These are phyloP conservation scores for Cydia splendana DNA, from an alignment of 1,140 invertebrate species.

Conservation along the genomic window DNA sequence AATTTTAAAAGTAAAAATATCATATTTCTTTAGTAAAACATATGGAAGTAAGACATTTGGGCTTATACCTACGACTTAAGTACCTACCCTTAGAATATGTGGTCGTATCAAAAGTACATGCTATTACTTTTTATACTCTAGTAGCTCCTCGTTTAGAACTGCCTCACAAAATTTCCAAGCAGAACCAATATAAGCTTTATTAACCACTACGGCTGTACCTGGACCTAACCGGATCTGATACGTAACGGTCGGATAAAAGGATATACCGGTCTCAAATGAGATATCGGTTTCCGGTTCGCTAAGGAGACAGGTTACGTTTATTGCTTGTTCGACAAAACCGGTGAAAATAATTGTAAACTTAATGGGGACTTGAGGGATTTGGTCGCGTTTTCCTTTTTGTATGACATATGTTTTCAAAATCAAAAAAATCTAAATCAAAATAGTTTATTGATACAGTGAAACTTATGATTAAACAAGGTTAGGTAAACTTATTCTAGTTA, in stretches of 20 bases:
- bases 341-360: not conserved
- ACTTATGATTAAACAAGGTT: too few species aligned
- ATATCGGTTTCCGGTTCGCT: not conserved
- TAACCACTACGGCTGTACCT: not conserved
- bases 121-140: too few species aligned
- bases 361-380: not conserved
- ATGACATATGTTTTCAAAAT: too few species aligned
- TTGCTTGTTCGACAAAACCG: not conserved
- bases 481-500: too few species aligned
- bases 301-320: not conserved
- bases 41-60: too few species aligned
- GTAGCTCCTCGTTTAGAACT: not conserved
- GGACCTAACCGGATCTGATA: not conserved
- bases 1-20: too few species aligned
- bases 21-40: too few species aligned
- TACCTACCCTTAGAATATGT: too few species aligned
- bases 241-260: not conserved
- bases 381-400: not conserved
- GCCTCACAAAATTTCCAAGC: not conserved
- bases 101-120: too few species aligned
- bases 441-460: too few species aligned
- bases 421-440: too few species aligned
- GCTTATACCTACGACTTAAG: too few species aligned
- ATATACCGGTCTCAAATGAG: not conserved
- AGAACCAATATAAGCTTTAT: not conserved